Conservation (phyloP, 2,797 vertebrate species). For the Hozukius guyotensis region DNA sequence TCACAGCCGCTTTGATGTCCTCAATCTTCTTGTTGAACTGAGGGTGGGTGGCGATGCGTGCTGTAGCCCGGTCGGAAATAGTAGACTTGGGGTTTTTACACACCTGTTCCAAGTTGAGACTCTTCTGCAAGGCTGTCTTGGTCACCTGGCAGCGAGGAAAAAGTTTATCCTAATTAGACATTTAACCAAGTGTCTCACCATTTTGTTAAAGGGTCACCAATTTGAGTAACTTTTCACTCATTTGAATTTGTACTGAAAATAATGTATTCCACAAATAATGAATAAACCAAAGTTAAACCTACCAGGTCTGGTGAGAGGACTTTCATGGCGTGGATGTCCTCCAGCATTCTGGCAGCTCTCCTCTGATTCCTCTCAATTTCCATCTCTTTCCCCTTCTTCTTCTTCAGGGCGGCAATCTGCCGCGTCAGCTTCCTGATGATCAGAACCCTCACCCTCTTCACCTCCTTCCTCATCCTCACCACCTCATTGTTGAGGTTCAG, state of each 20-base stretch:
- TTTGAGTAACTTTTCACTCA: not conserved
- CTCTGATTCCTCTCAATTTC: constrained; percentile 89
- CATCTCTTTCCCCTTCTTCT: constrained; percentile 90
- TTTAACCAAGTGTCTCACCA: not conserved
- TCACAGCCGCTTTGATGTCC: constrained; percentile 81
- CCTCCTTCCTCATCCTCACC: constrained; percentile 95
- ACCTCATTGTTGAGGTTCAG: constrained; percentile 89
- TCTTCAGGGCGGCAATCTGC: constrained; percentile 86
- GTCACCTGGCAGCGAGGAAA: constrained; percentile 78
- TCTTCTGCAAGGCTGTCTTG: constrained; percentile 88
- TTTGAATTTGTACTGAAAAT: not conserved
- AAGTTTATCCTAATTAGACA: not conserved
- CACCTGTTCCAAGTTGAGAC: constrained; percentile 88
- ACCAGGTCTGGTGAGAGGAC: constrained; percentile 84
- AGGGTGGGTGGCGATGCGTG: constrained; percentile 89
- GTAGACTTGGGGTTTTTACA: constrained; percentile 88
- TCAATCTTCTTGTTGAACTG: constrained; percentile 88
- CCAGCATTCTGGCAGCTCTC: constrained; percentile 87
- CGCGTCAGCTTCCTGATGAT: constrained; percentile 90
- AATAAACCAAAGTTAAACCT: not conserved
- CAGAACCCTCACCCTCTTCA: constrained; percentile 90
- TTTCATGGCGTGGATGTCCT: constrained; percentile 94
- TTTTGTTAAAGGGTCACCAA: not conserved
- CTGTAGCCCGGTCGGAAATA: constrained; percentile 86
- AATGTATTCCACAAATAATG: not conserved